These are phyloP conservation scores for Phenganax marumi DNA, from an alignment of 92 coral and sea anemone genomes.

Conservation along the genomic window DNA sequence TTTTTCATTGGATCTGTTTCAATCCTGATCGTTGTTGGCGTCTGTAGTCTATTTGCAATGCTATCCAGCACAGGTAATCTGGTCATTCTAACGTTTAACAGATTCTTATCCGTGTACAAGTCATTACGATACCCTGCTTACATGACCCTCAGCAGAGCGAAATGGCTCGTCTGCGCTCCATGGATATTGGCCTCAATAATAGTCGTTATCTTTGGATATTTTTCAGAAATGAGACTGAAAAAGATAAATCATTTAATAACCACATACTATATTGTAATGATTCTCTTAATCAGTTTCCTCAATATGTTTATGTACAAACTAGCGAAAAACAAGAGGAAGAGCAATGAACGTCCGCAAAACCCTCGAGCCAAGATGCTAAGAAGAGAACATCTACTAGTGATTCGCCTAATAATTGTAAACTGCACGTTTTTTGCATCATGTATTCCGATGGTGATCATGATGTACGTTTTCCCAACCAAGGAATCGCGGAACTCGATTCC, in stretches of 20 bases:
- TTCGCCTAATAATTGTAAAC: neutral
- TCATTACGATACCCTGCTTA: slow-evolving; percentile 9
- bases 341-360: neutral
- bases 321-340: neutral
- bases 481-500: neutral
- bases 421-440: slow-evolving; percentile 2
- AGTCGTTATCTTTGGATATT: neutral
- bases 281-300: neutral
- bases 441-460: slow-evolving; percentile 4
- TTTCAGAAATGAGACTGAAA: neutral
- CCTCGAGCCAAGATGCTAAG: neutral
- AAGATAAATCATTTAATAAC: neutral
- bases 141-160: slow-evolving; percentile 4
- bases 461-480: neutral
- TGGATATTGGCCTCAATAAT: slow-evolving; percentile 2
- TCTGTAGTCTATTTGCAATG: neutral
- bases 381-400: neutral
- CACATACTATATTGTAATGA: neutral
- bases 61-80: neutral
- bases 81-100: neutral
- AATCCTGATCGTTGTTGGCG: neutral
- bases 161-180: neutral
- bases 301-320: slow-evolving; percentile 4
- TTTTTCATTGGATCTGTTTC: neutral
- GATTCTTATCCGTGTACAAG: slow-evolving; percentile 15